These are phyloP conservation scores for Cyanistes caeruleus DNA, from an alignment of 2,113 vertebrate genomes.

Conservation along the genomic window DNA sequence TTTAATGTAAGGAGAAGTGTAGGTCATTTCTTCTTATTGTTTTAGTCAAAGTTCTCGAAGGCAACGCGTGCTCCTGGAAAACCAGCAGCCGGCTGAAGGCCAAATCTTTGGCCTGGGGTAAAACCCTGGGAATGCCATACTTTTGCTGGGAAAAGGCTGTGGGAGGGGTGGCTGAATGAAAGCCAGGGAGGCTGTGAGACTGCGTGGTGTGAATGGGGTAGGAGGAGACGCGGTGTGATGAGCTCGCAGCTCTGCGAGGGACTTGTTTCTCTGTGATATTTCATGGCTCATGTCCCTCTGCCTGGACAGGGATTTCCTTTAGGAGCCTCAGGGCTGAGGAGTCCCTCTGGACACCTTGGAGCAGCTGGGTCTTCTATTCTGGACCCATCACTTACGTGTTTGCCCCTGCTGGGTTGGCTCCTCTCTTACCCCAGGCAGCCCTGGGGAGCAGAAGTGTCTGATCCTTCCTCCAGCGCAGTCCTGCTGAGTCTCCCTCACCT, in stretches of 20 bases:
- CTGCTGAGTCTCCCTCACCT: neutral
- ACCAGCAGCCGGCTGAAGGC: neutral
- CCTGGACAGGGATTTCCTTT: neutral
- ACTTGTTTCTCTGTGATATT: accelerated
- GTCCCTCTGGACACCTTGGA: neutral
- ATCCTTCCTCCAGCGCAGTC: neutral
- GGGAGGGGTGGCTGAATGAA: neutral
- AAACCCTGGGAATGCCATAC: neutral
- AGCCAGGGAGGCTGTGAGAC: neutral
- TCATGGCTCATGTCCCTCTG: accelerated
- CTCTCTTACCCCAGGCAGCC: accelerated
- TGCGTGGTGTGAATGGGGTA: neutral
- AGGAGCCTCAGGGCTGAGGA: neutral
- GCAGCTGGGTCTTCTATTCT: neutral
- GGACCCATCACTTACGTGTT: neutral
- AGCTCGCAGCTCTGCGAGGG: neutral
- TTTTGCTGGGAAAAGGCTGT: neutral
- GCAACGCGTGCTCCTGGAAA: neutral
- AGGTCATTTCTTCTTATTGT: constrained; percentile 80
- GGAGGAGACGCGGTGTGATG: neutral
- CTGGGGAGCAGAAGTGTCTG: neutral
- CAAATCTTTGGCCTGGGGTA: neutral
- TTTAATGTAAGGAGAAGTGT: constrained; percentile 81
- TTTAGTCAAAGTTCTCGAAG: constrained; percentile 71
- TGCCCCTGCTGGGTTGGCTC: neutral